phyloP scores from a whole-genome alignment of 2,113 vertebrate species.

The Excalfactoria chinensis region DNA sequence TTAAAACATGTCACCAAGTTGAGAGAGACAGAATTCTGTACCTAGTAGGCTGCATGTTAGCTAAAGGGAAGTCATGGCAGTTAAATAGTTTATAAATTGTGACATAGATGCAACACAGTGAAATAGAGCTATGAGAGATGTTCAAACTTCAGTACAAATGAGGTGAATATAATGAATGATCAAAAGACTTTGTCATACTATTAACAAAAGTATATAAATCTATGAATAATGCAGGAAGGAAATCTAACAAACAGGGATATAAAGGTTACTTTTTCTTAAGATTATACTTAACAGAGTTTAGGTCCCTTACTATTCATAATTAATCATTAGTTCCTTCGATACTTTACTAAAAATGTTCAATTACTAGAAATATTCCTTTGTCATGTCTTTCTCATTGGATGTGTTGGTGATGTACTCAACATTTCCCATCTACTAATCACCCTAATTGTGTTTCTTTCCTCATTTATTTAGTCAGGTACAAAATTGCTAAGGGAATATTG shows the following conservation, averaged over 20 bases:
- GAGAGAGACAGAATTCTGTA: neutral
- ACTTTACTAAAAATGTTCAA: neutral
- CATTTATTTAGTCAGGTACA: neutral
- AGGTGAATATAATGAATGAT: neutral
- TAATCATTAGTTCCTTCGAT: neutral
- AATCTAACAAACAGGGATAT: neutral
- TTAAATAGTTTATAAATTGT: neutral
- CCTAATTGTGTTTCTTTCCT: neutral
- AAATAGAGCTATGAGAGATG: neutral
- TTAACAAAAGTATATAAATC: fast-evolving
- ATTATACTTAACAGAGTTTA: neutral
- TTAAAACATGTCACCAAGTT: neutral
- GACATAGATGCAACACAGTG: neutral
- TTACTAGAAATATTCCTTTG: neutral
- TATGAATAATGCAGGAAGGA: neutral
- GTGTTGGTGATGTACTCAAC: neutral
- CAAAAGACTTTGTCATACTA: neutral
- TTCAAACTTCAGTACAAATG: neutral
- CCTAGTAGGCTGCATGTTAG: neutral
- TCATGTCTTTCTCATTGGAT: neutral
- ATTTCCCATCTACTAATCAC: neutral
- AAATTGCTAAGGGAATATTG: neutral
- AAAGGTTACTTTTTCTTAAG: neutral
- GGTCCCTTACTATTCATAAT: neutral
- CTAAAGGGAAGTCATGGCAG: neutral